Conservation (phyloP, 2,888 invertebrate genomes). For the Teinopalpus imperialis region DNA sequence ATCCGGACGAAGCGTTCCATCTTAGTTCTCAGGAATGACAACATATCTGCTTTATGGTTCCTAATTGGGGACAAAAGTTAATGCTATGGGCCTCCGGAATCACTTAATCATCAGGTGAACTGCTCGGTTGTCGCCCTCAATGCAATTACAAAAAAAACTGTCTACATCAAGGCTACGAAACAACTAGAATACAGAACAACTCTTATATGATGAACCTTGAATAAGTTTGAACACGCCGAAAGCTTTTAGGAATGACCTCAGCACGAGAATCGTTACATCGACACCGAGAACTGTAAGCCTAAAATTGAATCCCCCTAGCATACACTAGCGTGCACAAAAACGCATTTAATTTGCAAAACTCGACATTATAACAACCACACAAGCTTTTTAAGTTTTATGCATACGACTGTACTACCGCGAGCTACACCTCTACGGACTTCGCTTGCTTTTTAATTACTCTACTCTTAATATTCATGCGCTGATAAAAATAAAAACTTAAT, state of each 20-base stretch:
- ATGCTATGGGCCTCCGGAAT: too few species aligned
- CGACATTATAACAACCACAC: slow-evolving; percentile 2
- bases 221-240: not conserved
- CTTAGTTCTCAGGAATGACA: too few species aligned
- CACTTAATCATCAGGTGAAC: too few species aligned
- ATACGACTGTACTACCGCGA: not conserved
- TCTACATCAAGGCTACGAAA: too few species aligned
- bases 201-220: not conserved
- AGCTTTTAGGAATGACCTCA: slow-evolving; percentile 8
- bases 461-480: slow-evolving; percentile 13
- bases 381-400: not conserved
- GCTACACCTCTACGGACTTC: not conserved
- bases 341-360: not conserved
- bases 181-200: too few species aligned
- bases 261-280: slow-evolving; percentile 14
- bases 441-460: slow-evolving; percentile 16
- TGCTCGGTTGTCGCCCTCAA: too few species aligned
- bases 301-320: slow-evolving; percentile 9
- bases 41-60: too few species aligned
- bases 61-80: too few species aligned
- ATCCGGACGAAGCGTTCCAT: too few species aligned
- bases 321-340: slow-evolving; percentile 8
- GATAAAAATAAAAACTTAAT: slow-evolving; percentile 15
- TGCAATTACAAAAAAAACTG: too few species aligned
- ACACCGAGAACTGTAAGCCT: slow-evolving; percentile 13